Conservation (phyloP, 92 coral and sea anemone genomes). For the Pocillopora grandis region DNA sequence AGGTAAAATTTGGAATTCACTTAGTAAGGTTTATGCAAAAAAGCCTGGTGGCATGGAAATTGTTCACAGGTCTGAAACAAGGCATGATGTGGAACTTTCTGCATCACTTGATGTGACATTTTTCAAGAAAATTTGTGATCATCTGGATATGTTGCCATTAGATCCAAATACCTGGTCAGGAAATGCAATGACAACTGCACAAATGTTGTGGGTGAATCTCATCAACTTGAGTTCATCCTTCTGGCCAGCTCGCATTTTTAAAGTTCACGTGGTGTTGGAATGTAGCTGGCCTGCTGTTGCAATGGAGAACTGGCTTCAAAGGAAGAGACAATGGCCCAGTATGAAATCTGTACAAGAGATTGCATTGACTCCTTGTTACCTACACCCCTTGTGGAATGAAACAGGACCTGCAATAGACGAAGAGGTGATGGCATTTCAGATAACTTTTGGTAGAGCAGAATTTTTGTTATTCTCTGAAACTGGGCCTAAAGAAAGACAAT, state of each 20-base stretch:
- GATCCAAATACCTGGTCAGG: constrained; percentile 43
- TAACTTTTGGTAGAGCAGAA: constrained; percentile 25
- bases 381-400: constrained; percentile 20
- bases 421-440: constrained; percentile 13
- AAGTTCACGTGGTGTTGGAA: constrained; percentile 2
- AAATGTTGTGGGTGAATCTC: constrained; percentile 39
- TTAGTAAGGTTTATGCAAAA: constrained; percentile 5
- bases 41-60: constrained; percentile 47
- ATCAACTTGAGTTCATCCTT: constrained; percentile 15
- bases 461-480: constrained; percentile 25
- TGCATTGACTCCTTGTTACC: constrained; percentile 13
- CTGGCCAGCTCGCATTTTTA: constrained; percentile 24
- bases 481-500: constrained; percentile 34
- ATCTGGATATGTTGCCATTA: constrained; percentile 27
- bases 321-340: constrained; percentile 28
- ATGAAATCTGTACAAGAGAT: constrained; percentile 8
- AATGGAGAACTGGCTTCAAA: constrained; percentile 20
- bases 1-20: constrained; percentile 1
- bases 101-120: constrained; percentile 21
- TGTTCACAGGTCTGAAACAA: neutral
- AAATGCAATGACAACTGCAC: constrained; percentile 32
- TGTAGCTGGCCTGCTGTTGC: constrained; percentile 34
- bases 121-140: constrained; percentile 22
- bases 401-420: neutral
- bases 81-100: neutral